phyloP scores from a whole-genome alignment of 2,797 vertebrate species.

The Garrulus glandarius region DNA sequence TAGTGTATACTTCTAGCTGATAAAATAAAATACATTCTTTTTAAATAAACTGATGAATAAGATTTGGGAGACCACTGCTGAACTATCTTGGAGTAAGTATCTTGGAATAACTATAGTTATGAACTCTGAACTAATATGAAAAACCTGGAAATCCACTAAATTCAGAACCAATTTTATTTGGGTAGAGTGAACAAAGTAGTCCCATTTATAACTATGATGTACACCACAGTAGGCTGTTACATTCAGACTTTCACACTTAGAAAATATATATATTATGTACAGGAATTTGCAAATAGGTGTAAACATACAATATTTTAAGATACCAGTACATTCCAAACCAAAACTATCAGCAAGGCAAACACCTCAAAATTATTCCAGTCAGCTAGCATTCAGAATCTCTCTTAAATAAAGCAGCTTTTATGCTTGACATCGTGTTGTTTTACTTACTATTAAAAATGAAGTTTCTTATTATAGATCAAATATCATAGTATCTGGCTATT shows the following conservation, averaged over 20 bases:
- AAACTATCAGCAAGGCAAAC: slow-evolving; percentile 67
- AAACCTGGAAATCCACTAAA: not conserved
- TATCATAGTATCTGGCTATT: slow-evolving; percentile 35
- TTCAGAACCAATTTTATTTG: slow-evolving; percentile 75
- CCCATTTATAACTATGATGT: slow-evolving; percentile 70
- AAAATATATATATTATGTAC: slow-evolving; percentile 79
- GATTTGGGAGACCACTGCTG: not conserved
- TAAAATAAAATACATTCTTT: slow-evolving; percentile 81
- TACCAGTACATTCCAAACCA: slow-evolving; percentile 69
- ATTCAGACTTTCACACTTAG: slow-evolving; percentile 75
- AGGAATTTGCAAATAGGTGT: slow-evolving; percentile 73
- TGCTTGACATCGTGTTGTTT: not conserved
- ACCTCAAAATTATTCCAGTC: slow-evolving; percentile 58
- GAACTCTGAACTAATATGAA: not conserved
- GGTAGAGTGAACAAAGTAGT: slow-evolving; percentile 60
- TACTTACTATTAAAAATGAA: slow-evolving; percentile 31
- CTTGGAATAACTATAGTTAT: not conserved
- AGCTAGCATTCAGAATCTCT: slow-evolving; percentile 41
- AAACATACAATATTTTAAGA: slow-evolving; percentile 75
- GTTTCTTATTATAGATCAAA: slow-evolving; percentile 10
- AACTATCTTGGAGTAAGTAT: not conserved
- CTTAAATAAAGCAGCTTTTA: slow-evolving; percentile 60
- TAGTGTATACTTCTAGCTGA: slow-evolving; percentile 84
- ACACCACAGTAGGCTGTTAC: slow-evolving; percentile 76
- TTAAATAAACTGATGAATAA: slow-evolving; percentile 54